Conservation (phyloP, 2,113 vertebrate genomes). For the Tachuris rubrigastra region DNA sequence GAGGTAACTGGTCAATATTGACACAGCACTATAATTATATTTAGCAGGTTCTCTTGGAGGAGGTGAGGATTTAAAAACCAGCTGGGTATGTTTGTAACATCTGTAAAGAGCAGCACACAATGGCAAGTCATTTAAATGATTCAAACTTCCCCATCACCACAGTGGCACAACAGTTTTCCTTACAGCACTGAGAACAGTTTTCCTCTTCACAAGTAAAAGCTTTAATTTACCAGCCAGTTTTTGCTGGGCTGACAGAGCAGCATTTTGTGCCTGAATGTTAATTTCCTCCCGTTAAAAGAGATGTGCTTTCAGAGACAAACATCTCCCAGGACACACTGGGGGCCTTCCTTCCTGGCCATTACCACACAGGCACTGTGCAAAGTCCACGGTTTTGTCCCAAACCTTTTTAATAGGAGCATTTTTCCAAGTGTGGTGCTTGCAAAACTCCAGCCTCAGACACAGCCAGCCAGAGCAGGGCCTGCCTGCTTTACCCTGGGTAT, state of each 20-base stretch:
- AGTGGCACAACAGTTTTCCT: background rate
- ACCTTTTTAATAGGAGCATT: background rate
- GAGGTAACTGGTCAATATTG: conserved; percentile 36
- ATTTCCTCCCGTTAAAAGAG: conserved; percentile 5
- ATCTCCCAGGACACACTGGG: conserved; percentile 21
- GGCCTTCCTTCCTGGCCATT: conserved; percentile 11
- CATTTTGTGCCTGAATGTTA: conserved; percentile 30
- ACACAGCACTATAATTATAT: background rate
- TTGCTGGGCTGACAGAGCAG: conserved; percentile 8
- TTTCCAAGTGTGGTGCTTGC: background rate
- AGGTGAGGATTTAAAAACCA: conserved; percentile 25
- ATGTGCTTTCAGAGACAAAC: conserved; percentile 16
- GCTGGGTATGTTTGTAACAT: background rate
- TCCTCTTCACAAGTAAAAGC: conserved; percentile 9
- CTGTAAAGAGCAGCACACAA: background rate
- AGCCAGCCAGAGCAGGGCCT: background rate
- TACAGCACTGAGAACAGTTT: background rate
- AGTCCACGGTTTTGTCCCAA: background rate
- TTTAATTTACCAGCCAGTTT: conserved; percentile 14
- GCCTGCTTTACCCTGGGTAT: background rate
- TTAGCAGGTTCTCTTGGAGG: conserved; percentile 20
- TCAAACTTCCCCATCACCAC: background rate
- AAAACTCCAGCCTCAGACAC: background rate
- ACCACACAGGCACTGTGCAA: background rate
- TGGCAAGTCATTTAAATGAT: background rate